These are phyloP conservation scores for Apamea sordens DNA, from an alignment of 2,888 invertebrate genomes.

Conservation along the genomic window DNA sequence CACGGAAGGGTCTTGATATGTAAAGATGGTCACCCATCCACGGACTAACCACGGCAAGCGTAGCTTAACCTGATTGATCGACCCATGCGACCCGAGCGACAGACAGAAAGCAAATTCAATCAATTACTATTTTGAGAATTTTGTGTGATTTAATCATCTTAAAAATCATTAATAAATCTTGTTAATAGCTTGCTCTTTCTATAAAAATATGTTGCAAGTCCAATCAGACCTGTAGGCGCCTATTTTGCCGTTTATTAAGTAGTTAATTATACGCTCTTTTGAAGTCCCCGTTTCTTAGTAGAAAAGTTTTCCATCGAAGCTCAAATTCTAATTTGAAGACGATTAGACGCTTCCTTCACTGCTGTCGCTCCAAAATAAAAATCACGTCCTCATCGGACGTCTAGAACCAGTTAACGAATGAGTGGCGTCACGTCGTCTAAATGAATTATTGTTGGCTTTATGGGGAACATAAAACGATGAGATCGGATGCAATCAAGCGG, in stretches of 20 bases:
- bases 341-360: slow-evolving; percentile 64
- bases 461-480: slow-evolving; percentile 89
- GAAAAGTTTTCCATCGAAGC: slow-evolving; percentile 62
- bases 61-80: no score
- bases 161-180: slow-evolving; percentile 36
- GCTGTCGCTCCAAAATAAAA: slow-evolving; percentile 66
- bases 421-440: slow-evolving; percentile 90
- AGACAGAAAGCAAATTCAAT: slow-evolving; percentile 20
- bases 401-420: slow-evolving; percentile 87
- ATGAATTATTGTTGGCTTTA: slow-evolving; percentile 91
- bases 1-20: no score
- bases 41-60: no score
- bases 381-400: slow-evolving; percentile 73
- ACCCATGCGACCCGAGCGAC: background rate
- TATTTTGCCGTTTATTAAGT: slow-evolving; percentile 36
- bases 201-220: slow-evolving; percentile 29
- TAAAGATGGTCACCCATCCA: no score
- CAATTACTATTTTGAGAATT: slow-evolving; percentile 5
- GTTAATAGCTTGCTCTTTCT: slow-evolving; percentile 22
- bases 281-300: slow-evolving; percentile 38
- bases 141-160: slow-evolving; percentile 22
- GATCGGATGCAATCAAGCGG: slow-evolving; percentile 90
- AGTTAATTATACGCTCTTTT: slow-evolving; percentile 55
- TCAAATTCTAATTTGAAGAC: slow-evolving; percentile 64
- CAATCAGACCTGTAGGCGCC: slow-evolving; percentile 45